Evolutionary conservation across 1,140 invertebrate genomes (phyloP).

Genomic region (Drosophila prosaltans): DNA sequence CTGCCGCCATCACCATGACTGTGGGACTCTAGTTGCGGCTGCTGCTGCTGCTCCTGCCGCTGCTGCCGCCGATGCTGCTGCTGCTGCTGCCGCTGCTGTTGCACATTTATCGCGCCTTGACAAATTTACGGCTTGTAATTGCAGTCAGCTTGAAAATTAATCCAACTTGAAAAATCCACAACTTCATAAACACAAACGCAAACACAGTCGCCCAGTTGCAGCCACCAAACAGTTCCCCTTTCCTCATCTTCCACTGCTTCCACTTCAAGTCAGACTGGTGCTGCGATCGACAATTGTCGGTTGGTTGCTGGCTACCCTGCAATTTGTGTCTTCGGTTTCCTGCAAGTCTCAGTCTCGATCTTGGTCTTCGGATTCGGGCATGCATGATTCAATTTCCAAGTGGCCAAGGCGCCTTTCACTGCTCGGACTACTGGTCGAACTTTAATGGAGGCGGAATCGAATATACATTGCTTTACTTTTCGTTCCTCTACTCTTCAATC

Average conservation of each 20-base stretch:
- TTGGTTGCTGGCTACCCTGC: constrained; percentile 52
- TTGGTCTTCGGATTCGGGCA: constrained; percentile 31
- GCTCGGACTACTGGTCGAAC: constrained; percentile 60
- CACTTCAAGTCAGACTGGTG: neutral
- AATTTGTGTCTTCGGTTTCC: constrained; percentile 76
- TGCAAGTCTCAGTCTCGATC: constrained; percentile 47
- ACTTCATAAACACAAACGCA: constrained; percentile 70
- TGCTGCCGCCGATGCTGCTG: no score
- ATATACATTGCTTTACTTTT: neutral
- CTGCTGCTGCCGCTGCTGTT: neutral
- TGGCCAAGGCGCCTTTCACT: constrained; percentile 56
- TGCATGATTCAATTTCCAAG: constrained; percentile 38
- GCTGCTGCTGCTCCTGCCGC: no score
- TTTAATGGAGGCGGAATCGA: constrained; percentile 36
- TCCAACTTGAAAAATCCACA: constrained; percentile 69
- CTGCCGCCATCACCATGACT: constrained; percentile 35
- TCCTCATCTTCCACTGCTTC: neutral
- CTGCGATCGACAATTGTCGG: constrained; percentile 31
- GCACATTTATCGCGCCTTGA: constrained; percentile 79
- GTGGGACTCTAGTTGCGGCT: neutral
- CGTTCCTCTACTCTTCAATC: no score
- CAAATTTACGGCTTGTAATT: constrained; percentile 82
- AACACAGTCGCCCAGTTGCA: constrained; percentile 12
- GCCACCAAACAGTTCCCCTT: neutral
- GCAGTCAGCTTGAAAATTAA: constrained; percentile 75